Evolutionary conservation across 2,888 invertebrate genomes (phyloP).

Genomic region (Andricus curvator): DNA sequence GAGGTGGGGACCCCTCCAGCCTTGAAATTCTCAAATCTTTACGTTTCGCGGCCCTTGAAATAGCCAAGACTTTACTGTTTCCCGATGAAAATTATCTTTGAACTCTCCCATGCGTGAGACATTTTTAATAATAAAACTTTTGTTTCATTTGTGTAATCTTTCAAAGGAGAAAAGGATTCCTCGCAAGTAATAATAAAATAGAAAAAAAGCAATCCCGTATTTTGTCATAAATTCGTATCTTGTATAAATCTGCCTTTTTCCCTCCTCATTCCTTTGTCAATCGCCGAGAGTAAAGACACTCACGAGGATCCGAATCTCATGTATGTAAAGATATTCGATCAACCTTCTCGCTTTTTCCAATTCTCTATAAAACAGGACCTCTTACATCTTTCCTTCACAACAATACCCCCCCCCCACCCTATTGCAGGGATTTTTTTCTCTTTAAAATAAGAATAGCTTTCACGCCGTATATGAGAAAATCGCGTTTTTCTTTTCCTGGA

Average conservation of each 20-base stretch:
- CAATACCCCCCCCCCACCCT: not conserved
- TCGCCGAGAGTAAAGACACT: conserved; percentile 27
- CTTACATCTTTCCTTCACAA: conserved; percentile 4
- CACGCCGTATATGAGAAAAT: not conserved
- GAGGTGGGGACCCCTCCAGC: no score
- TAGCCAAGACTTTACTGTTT: no score
- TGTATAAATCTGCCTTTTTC: not conserved
- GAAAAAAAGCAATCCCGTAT: no score
- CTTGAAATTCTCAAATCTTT: no score
- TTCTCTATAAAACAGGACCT: conserved; percentile 11
- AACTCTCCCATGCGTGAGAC: no score
- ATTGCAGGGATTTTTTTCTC: not conserved
- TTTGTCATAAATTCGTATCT: no score
- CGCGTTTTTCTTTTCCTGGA: not conserved
- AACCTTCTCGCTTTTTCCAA: conserved; percentile 17
- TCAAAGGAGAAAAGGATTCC: no score
- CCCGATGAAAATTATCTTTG: no score
- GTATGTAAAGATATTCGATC: conserved; percentile 74
- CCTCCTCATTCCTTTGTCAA: conserved; percentile 19
- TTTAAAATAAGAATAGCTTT: conserved; percentile 15
- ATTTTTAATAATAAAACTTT: no score
- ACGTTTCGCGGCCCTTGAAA: no score
- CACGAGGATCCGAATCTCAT: conserved; percentile 67
- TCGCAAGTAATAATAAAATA: no score
- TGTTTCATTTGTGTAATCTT: no score